Percentiles rank a stretch among this genome's conserved stretches.
Evolutionary conservation across 1,140 invertebrate genomes (phyloP).

Genomic region (Wasmannia auropunctata): DNA sequence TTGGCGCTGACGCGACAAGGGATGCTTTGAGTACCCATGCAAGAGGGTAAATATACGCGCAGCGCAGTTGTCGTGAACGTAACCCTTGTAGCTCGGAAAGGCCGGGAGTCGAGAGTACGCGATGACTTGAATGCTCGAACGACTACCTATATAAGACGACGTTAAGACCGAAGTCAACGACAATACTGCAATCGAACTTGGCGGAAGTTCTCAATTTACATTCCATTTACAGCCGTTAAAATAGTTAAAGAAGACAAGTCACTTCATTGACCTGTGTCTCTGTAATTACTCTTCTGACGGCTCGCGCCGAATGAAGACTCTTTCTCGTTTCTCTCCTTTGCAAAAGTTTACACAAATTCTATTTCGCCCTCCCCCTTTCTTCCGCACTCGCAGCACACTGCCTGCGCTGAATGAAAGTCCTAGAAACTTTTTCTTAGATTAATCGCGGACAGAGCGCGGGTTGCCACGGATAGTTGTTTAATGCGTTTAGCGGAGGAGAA

Average conservation of each 20-base stretch:
- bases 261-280: not conserved
- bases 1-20: not conserved
- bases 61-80: not conserved
- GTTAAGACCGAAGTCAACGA: not conserved
- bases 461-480: not conserved
- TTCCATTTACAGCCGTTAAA: slow-evolving; percentile 2
- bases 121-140: not conserved
- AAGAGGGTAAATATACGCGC: not conserved
- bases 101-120: not conserved
- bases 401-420: not conserved
- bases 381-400: no score
- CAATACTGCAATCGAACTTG: slow-evolving; percentile 10
- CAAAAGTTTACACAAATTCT: not conserved
- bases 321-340: not conserved
- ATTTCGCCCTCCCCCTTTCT: not conserved
- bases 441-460: not conserved
- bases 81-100: not conserved
- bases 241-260: slow-evolving; percentile 9
- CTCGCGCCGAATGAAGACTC: not conserved
- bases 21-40: not conserved
- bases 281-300: slow-evolving; percentile 10
- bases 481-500: not conserved
- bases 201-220: not conserved
- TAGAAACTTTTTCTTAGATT: not conserved
- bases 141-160: not conserved